Conservation (phyloP, 2,113 vertebrate species). For the Oryzias curvinotus region DNA sequence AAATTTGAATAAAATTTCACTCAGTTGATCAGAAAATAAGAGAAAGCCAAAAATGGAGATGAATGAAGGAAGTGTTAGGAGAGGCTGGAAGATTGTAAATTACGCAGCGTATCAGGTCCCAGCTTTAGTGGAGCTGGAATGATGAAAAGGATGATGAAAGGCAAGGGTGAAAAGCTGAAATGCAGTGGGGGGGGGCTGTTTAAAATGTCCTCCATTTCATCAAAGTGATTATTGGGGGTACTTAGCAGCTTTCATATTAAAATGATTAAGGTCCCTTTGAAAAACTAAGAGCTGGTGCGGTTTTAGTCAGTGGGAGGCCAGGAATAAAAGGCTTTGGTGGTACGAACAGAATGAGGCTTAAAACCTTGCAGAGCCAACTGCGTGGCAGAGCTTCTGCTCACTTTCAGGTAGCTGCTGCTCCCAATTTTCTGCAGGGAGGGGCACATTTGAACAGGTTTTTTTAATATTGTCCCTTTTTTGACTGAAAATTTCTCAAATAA, state of each 20-base stretch:
- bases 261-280: constrained; percentile 78
- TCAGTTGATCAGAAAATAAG: constrained; percentile 37
- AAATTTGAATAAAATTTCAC: not conserved
- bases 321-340: constrained; percentile 57
- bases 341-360: constrained; percentile 57
- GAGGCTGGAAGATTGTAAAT: constrained; percentile 62
- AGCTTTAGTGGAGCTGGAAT: constrained; percentile 53
- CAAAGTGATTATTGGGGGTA: constrained; percentile 78
- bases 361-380: constrained; percentile 37
- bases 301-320: constrained; percentile 64
- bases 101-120: constrained; percentile 43
- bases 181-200: constrained; percentile 53
- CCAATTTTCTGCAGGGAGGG: not conserved
- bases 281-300: constrained; percentile 62
- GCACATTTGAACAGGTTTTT: not conserved
- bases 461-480: no score
- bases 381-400: constrained; percentile 18
- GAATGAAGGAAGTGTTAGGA: constrained; percentile 27
- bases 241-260: constrained; percentile 80
- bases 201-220: constrained; percentile 74
- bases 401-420: constrained; percentile 5
- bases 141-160: constrained; percentile 77
- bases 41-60: constrained; percentile 46
- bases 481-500: no score
- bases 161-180: constrained; percentile 70